Evolutionary conservation across 2,797 vertebrate species (phyloP).

Genomic region (Melanotaenia boesemani): DNA sequence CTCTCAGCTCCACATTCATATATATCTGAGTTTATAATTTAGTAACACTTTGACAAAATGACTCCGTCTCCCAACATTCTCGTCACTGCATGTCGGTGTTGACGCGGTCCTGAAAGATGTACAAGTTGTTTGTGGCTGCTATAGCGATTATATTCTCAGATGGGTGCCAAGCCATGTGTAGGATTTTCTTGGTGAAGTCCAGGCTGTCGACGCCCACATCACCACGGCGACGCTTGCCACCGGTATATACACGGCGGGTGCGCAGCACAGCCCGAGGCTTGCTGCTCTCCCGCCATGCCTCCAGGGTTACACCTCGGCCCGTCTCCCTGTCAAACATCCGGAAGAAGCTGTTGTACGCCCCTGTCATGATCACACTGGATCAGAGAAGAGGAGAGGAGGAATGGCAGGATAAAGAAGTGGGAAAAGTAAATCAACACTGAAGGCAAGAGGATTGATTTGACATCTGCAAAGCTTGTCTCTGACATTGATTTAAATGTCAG

Average conservation of each 20-base stretch:
- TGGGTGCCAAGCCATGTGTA: constrained; percentile 99
- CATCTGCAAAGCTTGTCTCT: constrained; percentile 52
- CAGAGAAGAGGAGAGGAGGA: constrained; percentile 21
- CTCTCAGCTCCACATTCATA: constrained; percentile 25
- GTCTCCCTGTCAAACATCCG: constrained; percentile 98
- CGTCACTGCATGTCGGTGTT: constrained; percentile 77
- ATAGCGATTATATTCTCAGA: constrained; percentile 98
- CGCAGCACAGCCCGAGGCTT: constrained; percentile 94
- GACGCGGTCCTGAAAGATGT: constrained; percentile 97
- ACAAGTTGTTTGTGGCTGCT: constrained; percentile 98
- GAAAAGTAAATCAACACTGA: constrained; percentile 19
- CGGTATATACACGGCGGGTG: constrained; percentile 91
- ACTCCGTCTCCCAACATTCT: constrained; percentile 8
- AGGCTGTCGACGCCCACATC: constrained; percentile 96
- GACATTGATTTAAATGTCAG: constrained; percentile 65
- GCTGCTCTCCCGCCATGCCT: constrained; percentile 95
- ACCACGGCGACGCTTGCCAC: constrained; percentile 92
- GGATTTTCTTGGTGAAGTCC: constrained; percentile 99
- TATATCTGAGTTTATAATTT: constrained; percentile 20
- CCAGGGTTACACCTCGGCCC: constrained; percentile 93
- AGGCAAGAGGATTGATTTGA: constrained; percentile 53
- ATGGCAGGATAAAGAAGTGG: neutral
- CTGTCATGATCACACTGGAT: constrained; percentile 96
- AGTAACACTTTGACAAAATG: constrained; percentile 14
- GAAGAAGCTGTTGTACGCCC: constrained; percentile 98